phyloP scores from a whole-genome alignment of 2,797 vertebrate genomes.

The Gallinago solitaria region DNA sequence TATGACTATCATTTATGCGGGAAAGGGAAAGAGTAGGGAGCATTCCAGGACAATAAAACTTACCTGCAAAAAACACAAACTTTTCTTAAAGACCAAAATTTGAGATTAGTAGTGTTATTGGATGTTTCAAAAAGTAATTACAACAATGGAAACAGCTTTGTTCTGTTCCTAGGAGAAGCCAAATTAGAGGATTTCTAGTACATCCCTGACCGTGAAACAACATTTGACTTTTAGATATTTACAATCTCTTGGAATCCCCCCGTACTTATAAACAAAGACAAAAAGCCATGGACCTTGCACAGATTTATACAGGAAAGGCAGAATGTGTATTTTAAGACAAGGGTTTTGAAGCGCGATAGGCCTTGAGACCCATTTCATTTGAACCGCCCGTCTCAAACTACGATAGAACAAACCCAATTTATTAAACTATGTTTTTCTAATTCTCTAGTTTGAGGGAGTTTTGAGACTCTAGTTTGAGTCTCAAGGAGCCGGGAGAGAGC shows the following conservation, averaged over 20 bases:
- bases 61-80: background rate
- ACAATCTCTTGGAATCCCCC: background rate
- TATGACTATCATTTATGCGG: background rate
- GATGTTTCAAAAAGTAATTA: background rate
- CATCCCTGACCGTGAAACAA: background rate
- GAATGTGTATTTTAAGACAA: background rate
- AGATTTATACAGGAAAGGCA: background rate
- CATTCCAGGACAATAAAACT: background rate
- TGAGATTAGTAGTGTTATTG: background rate
- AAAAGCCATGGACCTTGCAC: background rate
- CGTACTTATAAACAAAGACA: background rate
- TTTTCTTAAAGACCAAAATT: background rate
- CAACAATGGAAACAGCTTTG: background rate
- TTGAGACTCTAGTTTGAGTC: background rate
- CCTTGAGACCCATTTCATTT: background rate
- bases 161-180: background rate
- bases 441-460: background rate
- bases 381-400: background rate
- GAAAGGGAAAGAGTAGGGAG: background rate
- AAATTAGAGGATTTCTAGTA: background rate
- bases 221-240: background rate
- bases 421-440: background rate
- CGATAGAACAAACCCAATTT: background rate
- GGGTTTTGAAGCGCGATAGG: background rate
- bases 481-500: background rate